Base-by-base conservation (phyloP, 30 jellyfish, hydroid and myxozoan genomes). In the Chrysaora quinquecirrha region DNA sequence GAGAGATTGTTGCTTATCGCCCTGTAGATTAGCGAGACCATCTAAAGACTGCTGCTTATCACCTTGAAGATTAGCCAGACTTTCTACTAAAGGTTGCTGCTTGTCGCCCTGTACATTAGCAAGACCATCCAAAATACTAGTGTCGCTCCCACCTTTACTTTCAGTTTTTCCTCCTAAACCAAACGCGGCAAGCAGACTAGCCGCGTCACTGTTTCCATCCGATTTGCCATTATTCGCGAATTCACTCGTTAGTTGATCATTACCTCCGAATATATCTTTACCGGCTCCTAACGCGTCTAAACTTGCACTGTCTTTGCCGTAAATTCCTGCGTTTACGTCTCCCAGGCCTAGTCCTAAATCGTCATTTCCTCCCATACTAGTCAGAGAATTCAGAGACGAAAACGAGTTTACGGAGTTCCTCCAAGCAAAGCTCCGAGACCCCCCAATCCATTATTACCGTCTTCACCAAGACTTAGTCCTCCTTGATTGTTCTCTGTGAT, bases 401-500 rank as follows among this genome's bases (percentile, higher is more conserved):
- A 30, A 38, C 50, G 83, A 52, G 34, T 27, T 84, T 38, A 66
- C 77, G 30, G 14, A 3, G 54, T 38, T 38, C 14, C 93, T 0
- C 96, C 93, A 29, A 90, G 35, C 34, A 90, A 46, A 7, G 96
- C 34, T 27, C 93, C 90, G 0, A 83, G 79, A 12, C 94, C 83
- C 4, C 90, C 96, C 34, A 61, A 35, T 0, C 74, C 85, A 23
- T 82, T 85, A 16, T 20, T 52, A 16, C 73, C 75, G 24, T 52
- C 67, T 18, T 93, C 95, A 0, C 90, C 96, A 29, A 91, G 62
- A 25, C 75, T 32, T 14, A 91, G 28, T 29, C 96, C 96, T 21
- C 98, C 98, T 63, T 78, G 91, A 35, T 72, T 58, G 73, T 85
- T 91, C 54, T 91, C 98, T 6, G 96, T 52, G 23, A 91, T 76